These are phyloP conservation scores for Glaucopsyche alexis DNA, from an alignment of 2,888 invertebrate species.

Conservation along the genomic window DNA sequence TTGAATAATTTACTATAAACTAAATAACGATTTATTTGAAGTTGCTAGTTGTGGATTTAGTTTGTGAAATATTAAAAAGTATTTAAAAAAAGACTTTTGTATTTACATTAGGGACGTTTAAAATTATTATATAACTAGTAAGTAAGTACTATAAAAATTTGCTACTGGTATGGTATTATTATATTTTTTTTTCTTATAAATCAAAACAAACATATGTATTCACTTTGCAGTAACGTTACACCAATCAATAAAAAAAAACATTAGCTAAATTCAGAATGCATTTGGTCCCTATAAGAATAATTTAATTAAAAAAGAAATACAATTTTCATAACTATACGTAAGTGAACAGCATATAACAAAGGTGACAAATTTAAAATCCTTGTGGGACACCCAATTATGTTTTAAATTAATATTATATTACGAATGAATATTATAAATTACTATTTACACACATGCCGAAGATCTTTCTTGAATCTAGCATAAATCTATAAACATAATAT, in stretches of 20 bases:
- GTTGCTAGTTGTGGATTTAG: background rate
- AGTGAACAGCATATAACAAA: too few relatives aligned
- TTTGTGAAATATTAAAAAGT: background rate
- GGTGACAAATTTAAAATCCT: too few relatives aligned
- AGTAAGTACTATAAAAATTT: background rate
- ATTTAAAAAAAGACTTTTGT: background rate
- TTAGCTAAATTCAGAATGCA: background rate
- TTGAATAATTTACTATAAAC: slow-evolving; percentile 8
- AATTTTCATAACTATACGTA: too few relatives aligned
- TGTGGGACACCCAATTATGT: too few relatives aligned
- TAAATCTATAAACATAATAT: background rate
- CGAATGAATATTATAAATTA: background rate
- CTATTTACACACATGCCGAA: background rate
- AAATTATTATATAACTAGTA: background rate
- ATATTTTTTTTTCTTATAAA: background rate
- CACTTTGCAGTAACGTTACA: too few relatives aligned
- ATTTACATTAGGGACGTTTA: background rate
- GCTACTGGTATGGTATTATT: background rate
- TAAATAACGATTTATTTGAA: background rate
- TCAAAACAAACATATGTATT: background rate
- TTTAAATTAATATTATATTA: too few relatives aligned
- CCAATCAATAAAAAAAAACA: too few relatives aligned
- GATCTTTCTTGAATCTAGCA: background rate
- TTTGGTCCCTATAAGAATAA: slow-evolving; percentile 1
- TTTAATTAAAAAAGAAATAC: background rate